Evolutionary conservation across 2,888 invertebrate species (phyloP).

Genomic region (Dryococelus australis): DNA sequence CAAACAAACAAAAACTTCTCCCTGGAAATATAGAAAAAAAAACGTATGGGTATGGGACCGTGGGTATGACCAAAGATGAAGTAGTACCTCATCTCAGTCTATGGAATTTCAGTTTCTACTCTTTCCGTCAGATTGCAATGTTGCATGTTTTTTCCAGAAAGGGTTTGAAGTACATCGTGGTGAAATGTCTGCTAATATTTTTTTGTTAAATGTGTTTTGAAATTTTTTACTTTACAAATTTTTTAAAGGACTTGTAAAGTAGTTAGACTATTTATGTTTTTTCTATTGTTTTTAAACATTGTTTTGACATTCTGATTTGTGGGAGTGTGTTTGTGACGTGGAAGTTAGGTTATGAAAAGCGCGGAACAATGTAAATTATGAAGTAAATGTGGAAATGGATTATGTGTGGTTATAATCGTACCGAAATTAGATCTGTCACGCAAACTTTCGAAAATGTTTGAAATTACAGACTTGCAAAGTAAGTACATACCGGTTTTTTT

Average conservation of each 20-base stretch:
- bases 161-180: too few relatives aligned
- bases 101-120: too few relatives aligned
- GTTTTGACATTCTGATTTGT: constrained; percentile 2
- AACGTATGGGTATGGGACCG: too few relatives aligned
- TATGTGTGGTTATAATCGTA: neutral
- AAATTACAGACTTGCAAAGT: constrained; percentile 86
- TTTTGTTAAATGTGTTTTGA: neutral
- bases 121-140: too few relatives aligned
- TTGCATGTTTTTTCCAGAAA: too few relatives aligned
- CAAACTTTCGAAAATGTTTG: constrained; percentile 70
- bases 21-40: too few relatives aligned
- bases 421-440: neutral
- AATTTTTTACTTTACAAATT: neutral
- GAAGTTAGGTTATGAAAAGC: constrained; percentile 27
- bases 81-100: too few relatives aligned
- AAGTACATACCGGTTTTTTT: constrained; percentile 57
- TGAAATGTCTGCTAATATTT: too few relatives aligned
- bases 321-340: neutral
- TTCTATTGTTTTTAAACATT: neutral
- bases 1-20: too few relatives aligned
- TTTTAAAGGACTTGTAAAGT: neutral
- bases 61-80: too few relatives aligned
- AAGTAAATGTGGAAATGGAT: neutral
- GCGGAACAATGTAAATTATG: neutral
- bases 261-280: neutral